phyloP scores from a whole-genome alignment of 2,113 vertebrate species.

The Struthidea cinerea region DNA sequence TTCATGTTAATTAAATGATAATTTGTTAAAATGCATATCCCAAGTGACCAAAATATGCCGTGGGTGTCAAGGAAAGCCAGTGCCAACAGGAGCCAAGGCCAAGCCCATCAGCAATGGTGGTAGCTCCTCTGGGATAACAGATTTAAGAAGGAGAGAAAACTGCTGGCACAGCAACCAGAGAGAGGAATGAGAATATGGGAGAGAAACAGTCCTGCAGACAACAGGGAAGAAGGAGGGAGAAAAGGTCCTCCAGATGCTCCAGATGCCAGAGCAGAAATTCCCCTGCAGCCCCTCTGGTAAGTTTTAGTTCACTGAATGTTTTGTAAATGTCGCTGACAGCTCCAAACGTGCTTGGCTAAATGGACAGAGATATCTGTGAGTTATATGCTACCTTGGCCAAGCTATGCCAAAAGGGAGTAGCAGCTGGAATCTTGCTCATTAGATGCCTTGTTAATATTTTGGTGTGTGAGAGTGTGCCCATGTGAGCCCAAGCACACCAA shows the following conservation, averaged over 20 bases:
- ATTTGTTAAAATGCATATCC: background rate
- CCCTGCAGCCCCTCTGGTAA: fast-evolving
- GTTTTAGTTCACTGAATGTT: background rate
- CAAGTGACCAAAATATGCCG: background rate
- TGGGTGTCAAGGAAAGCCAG: background rate
- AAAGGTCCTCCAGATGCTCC: background rate
- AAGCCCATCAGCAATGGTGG: fast-evolving
- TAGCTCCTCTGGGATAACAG: background rate
- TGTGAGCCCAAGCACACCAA: background rate
- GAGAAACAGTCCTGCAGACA: background rate
- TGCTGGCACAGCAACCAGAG: background rate
- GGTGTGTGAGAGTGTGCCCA: background rate
- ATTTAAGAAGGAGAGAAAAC: background rate
- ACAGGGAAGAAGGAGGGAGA: background rate
- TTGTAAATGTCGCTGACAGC: background rate
- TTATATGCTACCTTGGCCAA: background rate
- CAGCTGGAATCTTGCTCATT: background rate
- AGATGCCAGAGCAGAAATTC: background rate
- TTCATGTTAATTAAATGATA: background rate
- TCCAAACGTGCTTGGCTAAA: background rate
- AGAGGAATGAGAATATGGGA: background rate
- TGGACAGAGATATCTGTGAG: background rate
- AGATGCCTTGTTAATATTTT: background rate
- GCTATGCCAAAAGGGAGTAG: background rate
- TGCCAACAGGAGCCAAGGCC: fast-evolving